A percentile compares a stretch with the other conserved stretches of the same genome.
Evolutionary conservation across 2,113 vertebrate species (phyloP).

Genomic region (Macrotus californicus): DNA sequence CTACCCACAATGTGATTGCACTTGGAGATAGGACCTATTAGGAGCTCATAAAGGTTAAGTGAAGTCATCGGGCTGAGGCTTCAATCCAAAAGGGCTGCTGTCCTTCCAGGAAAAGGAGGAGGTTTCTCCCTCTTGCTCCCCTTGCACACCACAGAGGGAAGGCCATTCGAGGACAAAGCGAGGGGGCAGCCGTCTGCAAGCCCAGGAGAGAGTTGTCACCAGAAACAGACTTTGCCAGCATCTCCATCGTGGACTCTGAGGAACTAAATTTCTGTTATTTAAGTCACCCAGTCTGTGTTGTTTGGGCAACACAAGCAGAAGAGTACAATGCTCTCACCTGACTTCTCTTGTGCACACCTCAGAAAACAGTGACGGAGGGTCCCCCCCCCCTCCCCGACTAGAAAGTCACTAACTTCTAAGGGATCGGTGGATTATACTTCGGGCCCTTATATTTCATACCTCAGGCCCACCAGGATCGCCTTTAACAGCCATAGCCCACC

Average conservation of each 20-base stretch:
- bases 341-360: not conserved
- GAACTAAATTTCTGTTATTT: not conserved
- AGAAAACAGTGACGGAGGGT: not conserved
- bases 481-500: not conserved
- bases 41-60: not conserved
- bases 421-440: not conserved
- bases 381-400: no score
- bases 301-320: not conserved
- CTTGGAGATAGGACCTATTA: not conserved
- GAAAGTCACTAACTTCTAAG: not conserved
- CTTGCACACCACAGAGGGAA: not conserved
- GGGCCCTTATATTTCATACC: not conserved
- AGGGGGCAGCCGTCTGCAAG: not conserved
- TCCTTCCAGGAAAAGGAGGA: not conserved
- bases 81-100: not conserved
- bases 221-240: not conserved
- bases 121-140: not conserved
- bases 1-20: not conserved
- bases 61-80: not conserved
- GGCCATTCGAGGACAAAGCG: not conserved
- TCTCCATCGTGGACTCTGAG: not conserved
- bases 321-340: not conserved
- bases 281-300: not conserved
- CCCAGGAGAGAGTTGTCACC: not conserved
- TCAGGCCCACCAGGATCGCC: not conserved